Conservation (phyloP, 1,140 invertebrate species). For the Drosophila tani region DNA sequence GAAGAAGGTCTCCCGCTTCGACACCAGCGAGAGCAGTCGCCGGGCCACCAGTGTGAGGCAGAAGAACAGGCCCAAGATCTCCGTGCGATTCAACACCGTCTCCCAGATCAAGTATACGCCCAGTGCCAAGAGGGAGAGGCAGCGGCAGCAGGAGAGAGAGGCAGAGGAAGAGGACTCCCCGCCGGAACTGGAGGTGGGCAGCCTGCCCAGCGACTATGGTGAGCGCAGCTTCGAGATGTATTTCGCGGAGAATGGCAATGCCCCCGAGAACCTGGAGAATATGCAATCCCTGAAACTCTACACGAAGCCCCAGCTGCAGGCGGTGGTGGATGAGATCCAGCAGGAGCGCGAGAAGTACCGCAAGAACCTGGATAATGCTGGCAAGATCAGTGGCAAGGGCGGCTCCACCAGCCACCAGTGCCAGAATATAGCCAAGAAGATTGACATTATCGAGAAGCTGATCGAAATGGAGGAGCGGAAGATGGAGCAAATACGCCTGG, state of each 20-base stretch:
- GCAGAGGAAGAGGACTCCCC: constrained; percentile 5
- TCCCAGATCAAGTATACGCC: constrained; percentile 84
- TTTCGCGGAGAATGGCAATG: constrained; percentile 87
- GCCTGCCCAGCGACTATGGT: constrained; percentile 70
- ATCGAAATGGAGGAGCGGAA: constrained; percentile 89
- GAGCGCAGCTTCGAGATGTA: constrained; percentile 87
- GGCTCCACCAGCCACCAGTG: constrained; percentile 77
- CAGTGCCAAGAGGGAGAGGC: constrained; percentile 57
- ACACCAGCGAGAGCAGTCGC: constrained; percentile 68
- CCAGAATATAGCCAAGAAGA: constrained; percentile 87
- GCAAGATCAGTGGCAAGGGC: constrained; percentile 42
- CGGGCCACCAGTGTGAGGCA: constrained; percentile 82
- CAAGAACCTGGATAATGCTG: constrained; percentile 75
- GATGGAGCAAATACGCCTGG: constrained; percentile 87
- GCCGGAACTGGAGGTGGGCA: constrained; percentile 53
- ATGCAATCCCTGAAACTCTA: constrained; percentile 87
- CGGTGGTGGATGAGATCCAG: constrained; percentile 80
- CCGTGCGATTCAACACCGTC: constrained; percentile 86
- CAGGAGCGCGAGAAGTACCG: constrained; percentile 72
- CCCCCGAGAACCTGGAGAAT: constrained; percentile 85
- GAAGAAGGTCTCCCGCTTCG: constrained; percentile 81
- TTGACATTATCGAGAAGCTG: constrained; percentile 88
- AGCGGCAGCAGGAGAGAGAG: constrained; percentile 23
- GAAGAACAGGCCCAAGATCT: constrained; percentile 78
- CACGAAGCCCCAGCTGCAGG: constrained; percentile 85